Base-by-base conservation (phyloP, 2,888 invertebrate species). In the Xestobium rufovillosum region DNA sequence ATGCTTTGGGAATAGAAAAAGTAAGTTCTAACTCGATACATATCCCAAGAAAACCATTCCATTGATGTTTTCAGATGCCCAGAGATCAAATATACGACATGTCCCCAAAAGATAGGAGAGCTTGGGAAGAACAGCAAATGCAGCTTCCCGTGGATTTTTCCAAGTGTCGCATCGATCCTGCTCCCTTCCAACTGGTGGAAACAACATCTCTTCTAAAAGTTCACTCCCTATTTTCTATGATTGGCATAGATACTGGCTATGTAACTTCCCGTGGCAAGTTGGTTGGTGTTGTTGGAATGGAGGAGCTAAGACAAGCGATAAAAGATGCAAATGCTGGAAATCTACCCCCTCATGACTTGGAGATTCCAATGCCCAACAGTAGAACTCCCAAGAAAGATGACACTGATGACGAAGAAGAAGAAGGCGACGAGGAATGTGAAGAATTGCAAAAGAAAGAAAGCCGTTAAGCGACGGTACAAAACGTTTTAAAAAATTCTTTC, bases 161-260 rank as follows among this genome's bases (percentile, higher is more conserved):
- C 60, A 65, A 71, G 31, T 84, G 83, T 48, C 87, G 87, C 60
- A 88, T 97, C 39, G 97, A 98, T 66, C 94, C 96, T 0, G 92
- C 97, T 16, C 97, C 97, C 4, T 97, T 98, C 70, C 97, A 98
- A 59, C 75, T 96, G 3, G 96, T 95, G 1, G 92, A 92, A 59
- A 76, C 87, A 50, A 95, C 95, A 2, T 91, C 92, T 0, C 69
- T 95, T 33, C 78, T 94, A 34, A 95, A 94, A 73, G 76, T 76
- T 43, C 97, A 98, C 67, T 96, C 96, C 1, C 70, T 98, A 32
- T 98, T 98, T 68, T 96, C 95, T n/a, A 86, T 97, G 73, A 79
- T 98, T 45, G 96, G 95, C n/a, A 85, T 98, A 14, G 94, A 94
- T 68, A 87, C 92, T 57, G 95, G 97, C 1, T 98, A 97, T 64